Conservation (phyloP, 1,140 invertebrate genomes). For the Ladona fulva region DNA sequence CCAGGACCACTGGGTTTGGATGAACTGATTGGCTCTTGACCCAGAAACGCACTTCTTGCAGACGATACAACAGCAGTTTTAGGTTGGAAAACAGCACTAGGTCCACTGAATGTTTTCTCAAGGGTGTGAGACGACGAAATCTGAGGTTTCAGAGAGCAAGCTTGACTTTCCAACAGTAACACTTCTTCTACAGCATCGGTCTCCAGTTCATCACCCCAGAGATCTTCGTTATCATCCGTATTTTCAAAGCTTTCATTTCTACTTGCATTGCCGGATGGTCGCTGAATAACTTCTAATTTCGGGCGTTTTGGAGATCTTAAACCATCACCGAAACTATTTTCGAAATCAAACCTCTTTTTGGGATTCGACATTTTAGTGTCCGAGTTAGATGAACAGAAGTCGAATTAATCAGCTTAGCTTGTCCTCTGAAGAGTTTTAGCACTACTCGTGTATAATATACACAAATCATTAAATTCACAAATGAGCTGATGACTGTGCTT, state of each 20-base stretch:
- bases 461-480: no score
- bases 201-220: background rate
- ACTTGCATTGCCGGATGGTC: background rate
- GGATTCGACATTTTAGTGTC: background rate
- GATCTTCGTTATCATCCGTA: background rate
- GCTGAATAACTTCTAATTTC: background rate
- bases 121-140: no score
- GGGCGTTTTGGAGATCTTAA: background rate
- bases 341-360: background rate
- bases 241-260: conserved; percentile 3
- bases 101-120: background rate
- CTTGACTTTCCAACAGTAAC: background rate
- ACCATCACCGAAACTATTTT: background rate
- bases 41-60: background rate
- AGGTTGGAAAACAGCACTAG: background rate
- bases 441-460: no score
- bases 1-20: no score
- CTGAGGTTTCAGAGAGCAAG: background rate
- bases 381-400: no score
- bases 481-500: no score
- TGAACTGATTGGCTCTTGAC: no score
- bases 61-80: background rate
- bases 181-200: background rate
- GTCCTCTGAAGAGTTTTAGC: no score
- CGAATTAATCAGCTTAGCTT: no score